Base-by-base conservation (phyloP, 2,888 invertebrate genomes). In the Notodromas monacha region DNA sequence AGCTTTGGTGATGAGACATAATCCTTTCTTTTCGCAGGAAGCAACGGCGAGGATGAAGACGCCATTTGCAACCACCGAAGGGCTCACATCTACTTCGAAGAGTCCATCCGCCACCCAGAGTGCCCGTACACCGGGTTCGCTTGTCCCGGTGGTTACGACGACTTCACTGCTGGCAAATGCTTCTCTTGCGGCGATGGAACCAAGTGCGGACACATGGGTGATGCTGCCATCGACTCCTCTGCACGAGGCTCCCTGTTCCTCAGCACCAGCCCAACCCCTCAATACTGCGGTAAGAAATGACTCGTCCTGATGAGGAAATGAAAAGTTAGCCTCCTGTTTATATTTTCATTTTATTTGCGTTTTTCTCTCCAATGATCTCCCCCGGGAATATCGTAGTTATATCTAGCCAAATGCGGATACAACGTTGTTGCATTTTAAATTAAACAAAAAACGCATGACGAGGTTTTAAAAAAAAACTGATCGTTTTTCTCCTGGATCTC, bases 31-130 rank as follows among this genome's bases (percentile, higher is more conserved):
- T n/a, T n/a, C n/a, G n/a, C n/a, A n/a, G n/a, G n/a, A n/a, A n/a
- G n/a, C n/a, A n/a, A n/a, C 21, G 21, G n/a, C 6, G 21, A 21
- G 21, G 21, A 21, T n/a, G 21, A 21, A 21, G 21, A 21, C n/a
- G 6, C 21, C 8, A 21, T 21, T n/a, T 21, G 21, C 21, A 21
- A 21, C 21, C 21, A 21, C 21, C 21, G 21, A n/a, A 21, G 21
- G 21, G 21, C 21, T n/a, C 21, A 21, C 21, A 8, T 8, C 21
- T 21, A 21, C 21, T 21, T 8, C 21, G 21, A 21, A n/a, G 21
- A 21, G 21, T 21, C 21, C 8, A n/a, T 21, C 8, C n/a, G n/a
- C n/a, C 21, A 8, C 8, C n/a, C 21, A 6, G 21, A 21, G 8
- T 21, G 21, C 21, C 8, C n/a, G 21, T 21, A 8, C 21, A n/a